These are phyloP conservation scores for Lophotriccus pileatus DNA, from an alignment of 2,797 vertebrate species.

Conservation along the genomic window DNA sequence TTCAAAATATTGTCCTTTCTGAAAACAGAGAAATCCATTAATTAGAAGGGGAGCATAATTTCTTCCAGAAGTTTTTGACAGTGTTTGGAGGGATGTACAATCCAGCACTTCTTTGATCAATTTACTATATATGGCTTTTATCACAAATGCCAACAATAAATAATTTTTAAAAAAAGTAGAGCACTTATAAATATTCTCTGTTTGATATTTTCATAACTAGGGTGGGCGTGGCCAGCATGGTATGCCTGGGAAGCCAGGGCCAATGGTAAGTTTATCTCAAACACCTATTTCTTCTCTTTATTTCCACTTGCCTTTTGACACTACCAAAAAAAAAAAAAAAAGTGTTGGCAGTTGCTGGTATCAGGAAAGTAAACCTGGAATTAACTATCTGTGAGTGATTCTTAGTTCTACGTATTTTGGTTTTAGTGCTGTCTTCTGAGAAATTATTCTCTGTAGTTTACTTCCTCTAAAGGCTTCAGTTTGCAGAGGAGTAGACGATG, in stretches of 20 bases:
- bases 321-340: not conserved
- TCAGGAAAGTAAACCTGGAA: not conserved
- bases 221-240: constrained; percentile 88
- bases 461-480: not conserved
- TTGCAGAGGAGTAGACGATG: not conserved
- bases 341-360: not conserved
- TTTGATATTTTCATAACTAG: constrained; percentile 63
- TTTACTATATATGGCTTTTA: not conserved
- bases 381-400: not conserved
- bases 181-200: not conserved
- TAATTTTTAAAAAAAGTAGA: not conserved
- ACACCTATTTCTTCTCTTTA: fast-evolving
- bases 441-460: not conserved
- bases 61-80: not conserved
- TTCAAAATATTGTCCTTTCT: not conserved
- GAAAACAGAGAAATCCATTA: not conserved
- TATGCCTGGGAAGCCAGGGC: constrained; percentile 89
- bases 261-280: constrained; percentile 80
- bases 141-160: not conserved
- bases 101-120: not conserved
- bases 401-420: not conserved
- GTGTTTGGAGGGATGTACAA: not conserved
- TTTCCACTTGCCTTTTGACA: not conserved
- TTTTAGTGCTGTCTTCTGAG: not conserved
- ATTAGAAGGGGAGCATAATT: not conserved